A percentile compares a stretch with the other conserved stretches of the same genome.
Conservation (phyloP, 2,888 invertebrate genomes). For the Zele albiditarsus region DNA sequence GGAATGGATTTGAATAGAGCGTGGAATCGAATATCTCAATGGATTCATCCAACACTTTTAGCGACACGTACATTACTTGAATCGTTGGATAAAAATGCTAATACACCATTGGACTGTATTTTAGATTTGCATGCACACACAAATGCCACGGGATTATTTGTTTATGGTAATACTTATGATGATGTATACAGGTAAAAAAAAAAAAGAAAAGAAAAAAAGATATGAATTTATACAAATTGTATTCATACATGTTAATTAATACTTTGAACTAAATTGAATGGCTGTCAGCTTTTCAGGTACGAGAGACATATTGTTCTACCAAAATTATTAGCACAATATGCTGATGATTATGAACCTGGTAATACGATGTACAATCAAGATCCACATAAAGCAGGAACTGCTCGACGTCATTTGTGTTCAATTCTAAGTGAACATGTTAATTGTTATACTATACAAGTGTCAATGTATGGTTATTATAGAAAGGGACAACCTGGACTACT, state of each 20-base stretch:
- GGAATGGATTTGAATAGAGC: constrained; percentile 95
- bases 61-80: constrained; percentile 87
- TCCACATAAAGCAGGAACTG: constrained; percentile 87
- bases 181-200: constrained; percentile 85
- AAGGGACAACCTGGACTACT: constrained; percentile 81
- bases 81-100: constrained; percentile 83
- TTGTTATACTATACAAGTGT: constrained; percentile 92
- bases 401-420: constrained; percentile 87
- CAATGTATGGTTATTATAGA: constrained; percentile 90
- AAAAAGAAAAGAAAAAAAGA: constrained; percentile 42
- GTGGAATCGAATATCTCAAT: constrained; percentile 92
- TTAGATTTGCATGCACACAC: constrained; percentile 96
- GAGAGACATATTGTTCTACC: constrained; percentile 97
- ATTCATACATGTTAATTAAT: not conserved
- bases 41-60: constrained; percentile 92
- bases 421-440: constrained; percentile 85
- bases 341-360: constrained; percentile 89
- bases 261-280: not conserved
- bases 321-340: constrained; percentile 88
- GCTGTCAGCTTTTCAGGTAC: constrained; percentile 78
- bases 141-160: constrained; percentile 93
- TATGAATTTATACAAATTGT: too few relatives aligned
- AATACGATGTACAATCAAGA: constrained; percentile 96
- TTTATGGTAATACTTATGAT: constrained; percentile 95
- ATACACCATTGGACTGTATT: constrained; percentile 90